Conservation (phyloP, 2,888 invertebrate species). For the Mesodorylaimus sp. region DNA sequence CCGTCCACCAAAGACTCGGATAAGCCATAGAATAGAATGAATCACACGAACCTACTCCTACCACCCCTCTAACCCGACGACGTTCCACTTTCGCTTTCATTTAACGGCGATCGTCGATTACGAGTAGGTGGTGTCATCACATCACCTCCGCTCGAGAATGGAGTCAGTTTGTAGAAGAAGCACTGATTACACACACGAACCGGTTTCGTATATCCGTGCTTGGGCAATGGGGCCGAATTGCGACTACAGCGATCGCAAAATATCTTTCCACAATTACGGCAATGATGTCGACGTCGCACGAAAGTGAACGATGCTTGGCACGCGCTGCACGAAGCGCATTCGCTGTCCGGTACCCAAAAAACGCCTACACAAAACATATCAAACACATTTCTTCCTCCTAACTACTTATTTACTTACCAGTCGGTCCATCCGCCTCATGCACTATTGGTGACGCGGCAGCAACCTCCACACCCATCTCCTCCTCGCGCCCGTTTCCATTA, state of each 20-base stretch:
- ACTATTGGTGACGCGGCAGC: constrained; percentile 15
- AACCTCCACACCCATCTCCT: constrained; percentile 28
- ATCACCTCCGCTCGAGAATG: constrained; percentile 17
- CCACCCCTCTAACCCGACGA: too few relatives aligned
- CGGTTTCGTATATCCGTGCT: constrained; percentile 23
- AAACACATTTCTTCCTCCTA: constrained; percentile 4
- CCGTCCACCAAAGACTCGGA: too few relatives aligned
- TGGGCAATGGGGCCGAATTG: constrained; percentile 23
- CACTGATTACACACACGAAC: constrained; percentile 29
- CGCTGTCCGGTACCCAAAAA: constrained; percentile 58
- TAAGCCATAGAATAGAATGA: too few relatives aligned
- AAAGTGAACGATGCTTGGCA: constrained; percentile 82
- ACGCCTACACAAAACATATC: constrained; percentile 18
- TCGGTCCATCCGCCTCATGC: neutral
- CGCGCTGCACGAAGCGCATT: constrained; percentile 52
- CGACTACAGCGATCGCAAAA: constrained; percentile 25
- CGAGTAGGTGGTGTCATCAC: too few relatives aligned
- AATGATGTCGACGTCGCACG: constrained; percentile 81
- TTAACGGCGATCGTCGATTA: too few relatives aligned
- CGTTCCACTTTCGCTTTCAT: too few relatives aligned
- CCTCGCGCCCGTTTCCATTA: constrained; percentile 17
- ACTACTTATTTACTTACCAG: neutral
- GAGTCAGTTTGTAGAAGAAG: constrained; percentile 25
- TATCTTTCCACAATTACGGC: constrained; percentile 69
- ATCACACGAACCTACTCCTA: too few relatives aligned